Conservation (phyloP, 1,140 invertebrate genomes). For the Pantala flavescens region DNA sequence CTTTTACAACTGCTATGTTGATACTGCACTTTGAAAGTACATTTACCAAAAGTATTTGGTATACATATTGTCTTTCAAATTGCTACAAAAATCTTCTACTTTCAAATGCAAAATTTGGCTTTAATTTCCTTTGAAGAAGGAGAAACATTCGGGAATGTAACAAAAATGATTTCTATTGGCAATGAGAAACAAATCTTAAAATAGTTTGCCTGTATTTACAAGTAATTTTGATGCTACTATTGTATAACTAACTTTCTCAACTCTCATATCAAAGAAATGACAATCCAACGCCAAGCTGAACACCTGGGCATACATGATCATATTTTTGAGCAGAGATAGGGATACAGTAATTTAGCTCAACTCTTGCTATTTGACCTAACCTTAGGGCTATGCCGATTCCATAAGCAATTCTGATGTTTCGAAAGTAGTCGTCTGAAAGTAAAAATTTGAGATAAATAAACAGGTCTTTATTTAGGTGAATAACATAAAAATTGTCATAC, state of each 20-base stretch:
- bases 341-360: slow-evolving; percentile 79
- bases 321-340: slow-evolving; percentile 45
- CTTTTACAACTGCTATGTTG: neutral
- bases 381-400: slow-evolving; percentile 68
- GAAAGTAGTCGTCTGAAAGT: slow-evolving; percentile 3
- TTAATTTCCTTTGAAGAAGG: neutral
- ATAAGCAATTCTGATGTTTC: slow-evolving; percentile 42
- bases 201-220: neutral
- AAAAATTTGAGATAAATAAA: slow-evolving; percentile 19
- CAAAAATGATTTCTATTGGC: neutral
- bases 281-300: slow-evolving; percentile 62
- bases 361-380: slow-evolving; percentile 60
- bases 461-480: too few species aligned
- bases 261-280: slow-evolving; percentile 44
- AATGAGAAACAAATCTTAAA: neutral
- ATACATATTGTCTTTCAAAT: too few species aligned
- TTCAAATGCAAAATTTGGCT: neutral
- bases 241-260: neutral
- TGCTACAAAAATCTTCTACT: neutral
- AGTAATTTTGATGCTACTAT: neutral
- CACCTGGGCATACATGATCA: slow-evolving; percentile 44
- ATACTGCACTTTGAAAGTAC: neutral
- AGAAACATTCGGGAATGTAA: neutral
- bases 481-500: too few species aligned
- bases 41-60: neutral